phyloP scores from a whole-genome alignment of 2,888 invertebrate genomes.

The Tortricodes alternella region DNA sequence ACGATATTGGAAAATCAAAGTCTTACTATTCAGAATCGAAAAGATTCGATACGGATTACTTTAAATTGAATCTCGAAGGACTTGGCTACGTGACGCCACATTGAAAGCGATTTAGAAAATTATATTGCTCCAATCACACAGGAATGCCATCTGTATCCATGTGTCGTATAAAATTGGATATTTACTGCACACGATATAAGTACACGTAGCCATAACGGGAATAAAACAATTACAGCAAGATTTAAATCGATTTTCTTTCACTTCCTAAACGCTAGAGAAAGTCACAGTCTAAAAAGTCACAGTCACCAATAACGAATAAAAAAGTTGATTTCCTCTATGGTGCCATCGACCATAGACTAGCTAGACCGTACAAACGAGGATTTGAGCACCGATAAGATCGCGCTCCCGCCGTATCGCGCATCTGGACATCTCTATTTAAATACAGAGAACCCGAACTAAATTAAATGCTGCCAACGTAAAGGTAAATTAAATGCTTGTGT shows the following conservation, averaged over 20 bases:
- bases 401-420: constrained; percentile 60
- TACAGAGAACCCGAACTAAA: constrained; percentile 53
- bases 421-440: constrained; percentile 78
- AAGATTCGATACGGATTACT: constrained; percentile 34
- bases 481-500: constrained; percentile 46
- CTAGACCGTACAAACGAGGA: constrained; percentile 40
- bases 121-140: constrained; percentile 37
- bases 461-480: constrained; percentile 43
- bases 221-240: neutral
- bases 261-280: no score
- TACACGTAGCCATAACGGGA: constrained; percentile 5
- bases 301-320: constrained; percentile 3
- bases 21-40: constrained; percentile 8
- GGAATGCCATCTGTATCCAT: constrained; percentile 26
- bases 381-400: constrained; percentile 57
- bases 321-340: constrained; percentile 24
- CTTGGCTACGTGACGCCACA: constrained; percentile 54
- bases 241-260: no score
- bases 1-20: constrained; percentile 12
- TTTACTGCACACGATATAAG: constrained; percentile 20
- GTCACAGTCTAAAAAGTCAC: constrained; percentile 1
- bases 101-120: constrained; percentile 50
- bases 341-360: constrained; percentile 21
- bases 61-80: constrained; percentile 47
- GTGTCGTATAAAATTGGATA: constrained; percentile 24